phyloP scores from a whole-genome alignment of 2,888 invertebrate genomes.

The Omphaloscelis lunosa region DNA sequence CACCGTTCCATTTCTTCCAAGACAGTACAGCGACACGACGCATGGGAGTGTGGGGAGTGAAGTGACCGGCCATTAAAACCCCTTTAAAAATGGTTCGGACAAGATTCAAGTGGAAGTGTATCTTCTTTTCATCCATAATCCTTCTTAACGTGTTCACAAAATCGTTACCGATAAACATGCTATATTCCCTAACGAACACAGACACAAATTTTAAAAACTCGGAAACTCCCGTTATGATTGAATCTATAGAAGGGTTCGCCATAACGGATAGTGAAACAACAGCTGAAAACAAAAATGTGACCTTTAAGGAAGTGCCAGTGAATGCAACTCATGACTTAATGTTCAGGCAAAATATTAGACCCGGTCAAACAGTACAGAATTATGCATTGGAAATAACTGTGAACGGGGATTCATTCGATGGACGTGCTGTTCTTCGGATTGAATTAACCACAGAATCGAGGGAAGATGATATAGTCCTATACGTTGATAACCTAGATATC shows the following conservation, averaged over 20 bases:
- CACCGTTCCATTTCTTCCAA: slow-evolving; percentile 68
- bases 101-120: slow-evolving; percentile 77
- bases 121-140: slow-evolving; percentile 70
- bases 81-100: slow-evolving; percentile 78
- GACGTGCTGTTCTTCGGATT: slow-evolving; percentile 74
- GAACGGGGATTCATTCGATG: slow-evolving; percentile 72
- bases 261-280: slow-evolving; percentile 31
- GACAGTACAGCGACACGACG: slow-evolving; percentile 66
- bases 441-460: slow-evolving; percentile 66
- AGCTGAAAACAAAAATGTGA: slow-evolving; percentile 40
- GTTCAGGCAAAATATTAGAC: slow-evolving; percentile 69
- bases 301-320: slow-evolving; percentile 47
- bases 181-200: slow-evolving; percentile 42
- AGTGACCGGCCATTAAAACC: slow-evolving; percentile 68
- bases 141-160: slow-evolving; percentile 73
- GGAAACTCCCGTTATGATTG: slow-evolving; percentile 49
- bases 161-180: slow-evolving; percentile 73
- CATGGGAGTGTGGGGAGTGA: slow-evolving; percentile 70
- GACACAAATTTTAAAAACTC: slow-evolving; percentile 59
- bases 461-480: slow-evolving; percentile 71
- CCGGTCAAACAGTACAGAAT: slow-evolving; percentile 72
- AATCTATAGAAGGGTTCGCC: slow-evolving; percentile 33
- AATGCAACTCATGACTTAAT: slow-evolving; percentile 58
- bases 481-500: slow-evolving; percentile 71
- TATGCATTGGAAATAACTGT: slow-evolving; percentile 75